phyloP scores from a whole-genome alignment of 2,113 vertebrate species.

The Caloenas nicobarica region DNA sequence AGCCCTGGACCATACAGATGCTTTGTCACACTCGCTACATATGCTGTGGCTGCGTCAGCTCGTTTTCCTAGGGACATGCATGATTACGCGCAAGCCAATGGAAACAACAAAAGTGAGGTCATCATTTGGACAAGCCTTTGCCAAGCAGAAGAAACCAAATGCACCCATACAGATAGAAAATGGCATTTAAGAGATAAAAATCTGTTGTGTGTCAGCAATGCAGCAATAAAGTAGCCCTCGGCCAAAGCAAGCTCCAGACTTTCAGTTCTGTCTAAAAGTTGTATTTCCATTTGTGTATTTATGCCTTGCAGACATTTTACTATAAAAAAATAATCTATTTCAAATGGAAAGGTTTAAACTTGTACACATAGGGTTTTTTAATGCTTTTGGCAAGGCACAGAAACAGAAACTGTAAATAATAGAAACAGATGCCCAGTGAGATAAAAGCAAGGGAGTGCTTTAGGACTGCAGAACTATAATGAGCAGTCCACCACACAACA shows the following conservation, averaged over 20 bases:
- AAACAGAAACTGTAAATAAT: slow-evolving; percentile 68
- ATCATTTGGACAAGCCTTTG: slow-evolving; percentile 29
- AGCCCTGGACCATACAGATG: background rate
- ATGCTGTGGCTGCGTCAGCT: background rate
- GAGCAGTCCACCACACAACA: background rate
- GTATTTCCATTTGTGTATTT: slow-evolving; percentile 67
- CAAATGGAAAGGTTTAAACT: slow-evolving; percentile 69
- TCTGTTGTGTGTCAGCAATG: slow-evolving; percentile 44
- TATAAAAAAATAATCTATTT: slow-evolving; percentile 71
- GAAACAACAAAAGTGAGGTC: background rate
- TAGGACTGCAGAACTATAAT: background rate
- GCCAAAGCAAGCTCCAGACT: slow-evolving; percentile 48
- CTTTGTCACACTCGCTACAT: background rate
- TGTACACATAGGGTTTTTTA: slow-evolving; percentile 12
- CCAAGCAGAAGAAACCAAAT: slow-evolving; percentile 43
- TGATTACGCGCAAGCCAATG: background rate
- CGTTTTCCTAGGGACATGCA: background rate
- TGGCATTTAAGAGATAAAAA: slow-evolving; percentile 52
- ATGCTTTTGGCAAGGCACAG: slow-evolving; percentile 46
- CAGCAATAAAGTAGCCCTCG: slow-evolving; percentile 18
- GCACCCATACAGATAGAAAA: slow-evolving; percentile 32
- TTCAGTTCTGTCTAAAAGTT: slow-evolving; percentile 56
- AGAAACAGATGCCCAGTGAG: slow-evolving; percentile 26
- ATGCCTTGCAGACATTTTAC: slow-evolving; percentile 69
- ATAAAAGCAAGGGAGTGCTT: slow-evolving; percentile 12